Percentiles rank a stretch among this genome's conserved stretches.
phyloP scores from a whole-genome alignment of 1,140 invertebrate genomes.

The Trichonephila inaurata region DNA sequence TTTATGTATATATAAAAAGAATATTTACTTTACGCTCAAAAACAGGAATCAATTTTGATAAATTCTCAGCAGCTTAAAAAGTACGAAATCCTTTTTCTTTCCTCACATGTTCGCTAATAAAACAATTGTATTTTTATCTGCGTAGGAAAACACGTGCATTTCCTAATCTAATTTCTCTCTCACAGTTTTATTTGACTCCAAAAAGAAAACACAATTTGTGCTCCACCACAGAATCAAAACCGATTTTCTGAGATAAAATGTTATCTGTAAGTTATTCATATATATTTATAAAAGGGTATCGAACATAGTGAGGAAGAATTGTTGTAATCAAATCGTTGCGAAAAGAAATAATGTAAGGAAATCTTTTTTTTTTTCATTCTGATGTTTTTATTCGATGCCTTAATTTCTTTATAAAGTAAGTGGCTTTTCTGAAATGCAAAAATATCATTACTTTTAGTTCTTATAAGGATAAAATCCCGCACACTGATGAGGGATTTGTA shows the following conservation, averaged over 20 bases:
- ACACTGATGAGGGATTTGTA: no score
- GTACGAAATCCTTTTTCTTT: not conserved
- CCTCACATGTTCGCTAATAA: not conserved
- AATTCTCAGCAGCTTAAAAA: not conserved
- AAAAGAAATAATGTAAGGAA: no score
- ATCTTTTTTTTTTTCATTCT: no score
- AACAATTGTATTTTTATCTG: not conserved
- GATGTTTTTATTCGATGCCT: no score
- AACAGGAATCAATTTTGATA: not conserved
- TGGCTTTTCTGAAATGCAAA: no score
- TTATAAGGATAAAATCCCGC: no score
- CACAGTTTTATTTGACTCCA: not conserved
- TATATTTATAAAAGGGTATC: not conserved
- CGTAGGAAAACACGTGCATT: not conserved
- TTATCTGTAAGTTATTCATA: not conserved
- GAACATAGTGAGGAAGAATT: no score
- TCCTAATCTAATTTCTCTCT: not conserved
- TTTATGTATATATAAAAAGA: no score
- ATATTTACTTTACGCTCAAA: no score
- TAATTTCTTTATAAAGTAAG: no score
- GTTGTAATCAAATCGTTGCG: no score
- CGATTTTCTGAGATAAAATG: not conserved
- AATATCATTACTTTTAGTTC: no score
- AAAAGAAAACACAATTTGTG: not conserved
- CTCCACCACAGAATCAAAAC: not conserved